These are phyloP conservation scores for Drosophila tropicalis DNA, from an alignment of 1,140 invertebrate genomes.

Conservation along the genomic window DNA sequence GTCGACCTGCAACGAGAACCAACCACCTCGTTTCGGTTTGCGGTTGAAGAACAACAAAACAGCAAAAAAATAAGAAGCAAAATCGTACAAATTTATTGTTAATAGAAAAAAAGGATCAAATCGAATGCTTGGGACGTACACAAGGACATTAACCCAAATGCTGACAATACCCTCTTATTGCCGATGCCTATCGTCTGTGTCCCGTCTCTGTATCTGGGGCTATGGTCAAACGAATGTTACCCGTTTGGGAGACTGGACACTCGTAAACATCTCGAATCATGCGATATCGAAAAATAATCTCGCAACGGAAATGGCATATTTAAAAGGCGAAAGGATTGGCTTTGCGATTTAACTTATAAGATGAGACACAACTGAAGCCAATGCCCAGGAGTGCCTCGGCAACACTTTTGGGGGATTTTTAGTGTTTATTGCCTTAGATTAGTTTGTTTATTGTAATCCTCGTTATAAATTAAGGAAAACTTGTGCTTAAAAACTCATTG, in stretches of 20 bases:
- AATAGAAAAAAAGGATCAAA: constrained; percentile 77
- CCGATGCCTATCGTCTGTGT: constrained; percentile 54
- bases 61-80: constrained; percentile 36
- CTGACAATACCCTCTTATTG: constrained; percentile 25
- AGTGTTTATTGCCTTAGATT: constrained; percentile 80
- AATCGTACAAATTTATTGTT: constrained; percentile 74
- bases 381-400: constrained; percentile 32
- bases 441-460: constrained; percentile 82
- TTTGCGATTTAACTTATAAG: constrained; percentile 75
- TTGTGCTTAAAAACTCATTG: constrained; percentile 72
- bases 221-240: constrained; percentile 39
- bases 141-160: constrained; percentile 48
- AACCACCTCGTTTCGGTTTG: constrained; percentile 36
- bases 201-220: constrained; percentile 33
- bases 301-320: constrained; percentile 77
- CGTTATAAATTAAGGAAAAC: constrained; percentile 79
- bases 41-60: constrained; percentile 42
- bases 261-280: constrained; percentile 79
- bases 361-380: constrained; percentile 35
- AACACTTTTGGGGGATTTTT: constrained; percentile 78
- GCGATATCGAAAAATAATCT: constrained; percentile 81
- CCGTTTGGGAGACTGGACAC: constrained; percentile 52
- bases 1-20: constrained; percentile 19
- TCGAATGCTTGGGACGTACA: constrained; percentile 56
- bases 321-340: constrained; percentile 75